These are phyloP conservation scores for Todus mexicanus DNA, from an alignment of 2,797 vertebrate species.

Conservation along the genomic window DNA sequence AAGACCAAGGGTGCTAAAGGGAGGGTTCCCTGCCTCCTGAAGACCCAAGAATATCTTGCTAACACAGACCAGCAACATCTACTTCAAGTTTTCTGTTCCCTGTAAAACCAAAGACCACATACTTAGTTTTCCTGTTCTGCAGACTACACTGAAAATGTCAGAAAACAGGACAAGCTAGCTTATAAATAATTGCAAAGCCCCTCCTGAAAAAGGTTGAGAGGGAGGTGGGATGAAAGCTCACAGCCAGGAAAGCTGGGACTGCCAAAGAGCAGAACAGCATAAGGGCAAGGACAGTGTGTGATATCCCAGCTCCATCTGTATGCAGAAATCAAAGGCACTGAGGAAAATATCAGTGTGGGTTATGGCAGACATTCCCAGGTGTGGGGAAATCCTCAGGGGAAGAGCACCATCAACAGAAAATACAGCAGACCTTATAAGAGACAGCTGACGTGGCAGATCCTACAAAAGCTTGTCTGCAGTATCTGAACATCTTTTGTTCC, in stretches of 20 bases:
- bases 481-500: slow-evolving; percentile 59
- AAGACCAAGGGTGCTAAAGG: background rate
- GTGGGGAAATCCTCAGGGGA: slow-evolving; percentile 45
- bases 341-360: slow-evolving; percentile 35
- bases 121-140: background rate
- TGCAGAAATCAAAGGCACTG: slow-evolving; percentile 46
- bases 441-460: slow-evolving; percentile 63
- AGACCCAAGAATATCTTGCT: background rate
- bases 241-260: slow-evolving; percentile 25
- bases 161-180: slow-evolving; percentile 30
- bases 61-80: background rate
- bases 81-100: background rate
- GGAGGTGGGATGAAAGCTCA: slow-evolving; percentile 39
- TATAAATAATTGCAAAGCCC: slow-evolving; percentile 51
- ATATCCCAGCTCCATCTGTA: slow-evolving; percentile 52
- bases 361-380: slow-evolving; percentile 59
- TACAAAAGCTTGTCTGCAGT: slow-evolving; percentile 53
- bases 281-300: slow-evolving; percentile 44
- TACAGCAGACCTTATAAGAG: slow-evolving; percentile 47
- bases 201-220: slow-evolving; percentile 41
- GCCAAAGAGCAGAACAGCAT: slow-evolving; percentile 45
- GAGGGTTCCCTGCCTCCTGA: background rate
- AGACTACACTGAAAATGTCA: slow-evolving; percentile 13
- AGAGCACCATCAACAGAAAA: slow-evolving; percentile 55
- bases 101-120: background rate